phyloP scores from a whole-genome alignment of 2,888 invertebrate genomes.

The Chaetogeoica ovagalla region DNA sequence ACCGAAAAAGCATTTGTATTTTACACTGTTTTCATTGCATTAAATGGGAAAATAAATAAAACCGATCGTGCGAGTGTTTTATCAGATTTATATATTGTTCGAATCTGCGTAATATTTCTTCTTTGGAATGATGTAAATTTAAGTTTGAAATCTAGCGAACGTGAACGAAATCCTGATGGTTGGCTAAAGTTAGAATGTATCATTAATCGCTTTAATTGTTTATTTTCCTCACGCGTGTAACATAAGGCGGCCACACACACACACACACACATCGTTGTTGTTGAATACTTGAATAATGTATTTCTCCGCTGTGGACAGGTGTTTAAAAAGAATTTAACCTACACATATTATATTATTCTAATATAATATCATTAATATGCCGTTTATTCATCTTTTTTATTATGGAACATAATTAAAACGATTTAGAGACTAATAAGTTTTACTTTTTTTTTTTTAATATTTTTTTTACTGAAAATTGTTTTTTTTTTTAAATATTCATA shows the following conservation, averaged over 20 bases:
- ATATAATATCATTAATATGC: not conserved
- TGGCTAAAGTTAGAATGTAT: constrained; percentile 21
- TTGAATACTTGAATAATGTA: constrained; percentile 24
- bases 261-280: too few relatives aligned
- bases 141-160: not conserved
- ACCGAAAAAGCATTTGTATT: too few relatives aligned
- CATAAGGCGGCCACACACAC: not conserved
- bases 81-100: not conserved
- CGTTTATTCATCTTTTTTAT: too few relatives aligned
- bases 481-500: too few relatives aligned
- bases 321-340: constrained; percentile 11
- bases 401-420: not conserved
- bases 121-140: not conserved
- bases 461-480: not conserved
- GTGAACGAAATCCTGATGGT: constrained; percentile 1
- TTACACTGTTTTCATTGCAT: not conserved
- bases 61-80: not conserved
- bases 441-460: not conserved
- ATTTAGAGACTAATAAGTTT: not conserved
- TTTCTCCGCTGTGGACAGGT: constrained; percentile 19
- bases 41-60: not conserved
- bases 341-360: not conserved
- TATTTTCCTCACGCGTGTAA: constrained; percentile 33
- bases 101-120: not conserved
- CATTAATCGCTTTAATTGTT: constrained; percentile 39